Percentiles rank a stretch among this genome's conserved stretches.
These are phyloP conservation scores for Prenolepis imparis DNA, from an alignment of 2,888 invertebrate species.

Conservation along the genomic window DNA sequence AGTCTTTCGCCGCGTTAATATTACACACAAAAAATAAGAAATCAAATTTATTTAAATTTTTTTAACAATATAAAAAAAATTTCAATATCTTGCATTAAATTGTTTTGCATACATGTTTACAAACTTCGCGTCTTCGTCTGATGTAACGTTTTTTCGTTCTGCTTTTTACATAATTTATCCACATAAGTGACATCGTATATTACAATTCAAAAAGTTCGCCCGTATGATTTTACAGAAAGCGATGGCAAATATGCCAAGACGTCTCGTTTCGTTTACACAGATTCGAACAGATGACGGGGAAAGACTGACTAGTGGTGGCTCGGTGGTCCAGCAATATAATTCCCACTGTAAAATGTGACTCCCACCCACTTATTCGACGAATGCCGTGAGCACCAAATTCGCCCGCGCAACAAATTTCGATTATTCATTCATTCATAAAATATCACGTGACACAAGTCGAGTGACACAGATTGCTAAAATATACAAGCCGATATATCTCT, in stretches of 20 bases:
- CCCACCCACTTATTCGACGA: slow-evolving; percentile 44
- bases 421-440: slow-evolving; percentile 74
- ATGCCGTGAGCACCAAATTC: slow-evolving; percentile 64
- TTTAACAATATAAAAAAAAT: neutral
- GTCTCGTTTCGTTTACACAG: slow-evolving; percentile 20
- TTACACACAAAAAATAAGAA: neutral
- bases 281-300: slow-evolving; percentile 55
- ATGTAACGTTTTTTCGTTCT: slow-evolving; percentile 81
- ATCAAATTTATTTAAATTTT: neutral
- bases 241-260: slow-evolving; percentile 17
- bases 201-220: slow-evolving; percentile 3
- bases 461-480: slow-evolving; percentile 1
- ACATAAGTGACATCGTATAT: slow-evolving; percentile 86
- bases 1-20: neutral
- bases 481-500: neutral
- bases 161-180: slow-evolving; percentile 87
- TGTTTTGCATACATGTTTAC: slow-evolving; percentile 3
- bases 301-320: slow-evolving; percentile 62
- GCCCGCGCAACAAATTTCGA: slow-evolving; percentile 51
- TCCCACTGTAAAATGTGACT: slow-evolving; percentile 64
- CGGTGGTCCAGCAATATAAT: slow-evolving; percentile 71
- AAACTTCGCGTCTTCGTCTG: slow-evolving; percentile 79
- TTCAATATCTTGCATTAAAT: neutral
- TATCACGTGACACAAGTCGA: neutral
- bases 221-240: neutral